Conservation (phyloP, 2,797 vertebrate genomes). For the Siniperca obscura region DNA sequence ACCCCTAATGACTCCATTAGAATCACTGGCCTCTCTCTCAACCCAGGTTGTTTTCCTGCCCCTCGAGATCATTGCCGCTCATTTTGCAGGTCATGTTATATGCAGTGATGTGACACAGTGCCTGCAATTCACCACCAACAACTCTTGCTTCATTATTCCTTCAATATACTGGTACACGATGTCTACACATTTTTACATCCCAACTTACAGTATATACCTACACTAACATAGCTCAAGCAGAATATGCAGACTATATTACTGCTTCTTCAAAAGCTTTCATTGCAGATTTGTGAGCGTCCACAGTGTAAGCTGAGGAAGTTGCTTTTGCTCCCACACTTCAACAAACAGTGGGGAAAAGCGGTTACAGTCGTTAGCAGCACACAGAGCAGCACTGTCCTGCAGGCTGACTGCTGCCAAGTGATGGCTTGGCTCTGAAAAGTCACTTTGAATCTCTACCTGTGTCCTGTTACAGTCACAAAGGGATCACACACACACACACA, state of each 20-base stretch:
- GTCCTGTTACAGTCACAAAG: slow-evolving; percentile 53
- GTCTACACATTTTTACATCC: neutral
- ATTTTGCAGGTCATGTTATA: slow-evolving; percentile 3
- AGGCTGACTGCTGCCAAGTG: slow-evolving; percentile 46
- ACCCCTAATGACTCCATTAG: slow-evolving; percentile 57
- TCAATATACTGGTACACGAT: neutral
- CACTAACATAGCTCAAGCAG: neutral
- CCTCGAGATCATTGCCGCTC: neutral
- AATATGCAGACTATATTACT: neutral
- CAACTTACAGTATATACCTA: neutral
- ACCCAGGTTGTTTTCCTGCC: neutral
- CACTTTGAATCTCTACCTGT: slow-evolving; percentile 47
- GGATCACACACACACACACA: slow-evolving; percentile 11
- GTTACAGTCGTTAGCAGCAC: slow-evolving; percentile 53
- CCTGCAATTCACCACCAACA: neutral
- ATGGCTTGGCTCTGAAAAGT: slow-evolving; percentile 31
- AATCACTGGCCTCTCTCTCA: slow-evolving; percentile 57
- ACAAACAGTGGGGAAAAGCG: slow-evolving; percentile 54
- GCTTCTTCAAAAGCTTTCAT: neutral
- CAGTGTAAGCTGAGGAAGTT: slow-evolving; percentile 44
- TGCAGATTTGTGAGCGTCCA: neutral
- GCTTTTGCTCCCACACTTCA: slow-evolving; percentile 66
- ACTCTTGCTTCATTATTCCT: neutral
- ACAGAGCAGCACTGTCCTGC: slow-evolving; percentile 69
- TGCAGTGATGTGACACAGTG: neutral